Evolutionary conservation across 2,797 vertebrate genomes (phyloP).

Genomic region (Malacoctenus gilli): DNA sequence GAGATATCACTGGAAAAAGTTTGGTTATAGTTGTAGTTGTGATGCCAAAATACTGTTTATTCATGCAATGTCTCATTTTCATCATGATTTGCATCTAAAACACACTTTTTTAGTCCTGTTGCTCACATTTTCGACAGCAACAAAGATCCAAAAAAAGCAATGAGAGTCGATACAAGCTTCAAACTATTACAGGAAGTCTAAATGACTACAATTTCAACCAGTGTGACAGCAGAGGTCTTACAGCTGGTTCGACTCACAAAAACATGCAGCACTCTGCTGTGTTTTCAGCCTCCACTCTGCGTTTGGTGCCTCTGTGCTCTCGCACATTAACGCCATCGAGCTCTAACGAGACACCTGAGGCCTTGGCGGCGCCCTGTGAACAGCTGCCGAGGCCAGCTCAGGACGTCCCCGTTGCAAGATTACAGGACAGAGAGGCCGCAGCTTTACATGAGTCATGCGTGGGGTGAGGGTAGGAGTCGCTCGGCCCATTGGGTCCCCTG

Average conservation of each 20-base stretch:
- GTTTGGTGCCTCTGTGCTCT: constrained; percentile 21
- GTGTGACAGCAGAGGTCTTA: constrained; percentile 3
- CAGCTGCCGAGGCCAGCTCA: constrained; percentile 31
- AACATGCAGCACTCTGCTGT: constrained; percentile 6
- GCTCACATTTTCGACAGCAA: too few relatives aligned
- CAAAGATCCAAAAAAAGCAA: not conserved
- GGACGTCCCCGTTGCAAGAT: constrained; percentile 29
- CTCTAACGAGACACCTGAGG: constrained; percentile 42
- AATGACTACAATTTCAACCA: constrained; percentile 7
- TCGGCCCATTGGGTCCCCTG: constrained; percentile 11
- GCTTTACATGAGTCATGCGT: not conserved
- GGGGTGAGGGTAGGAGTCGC: constrained; percentile 2
- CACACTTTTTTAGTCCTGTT: too few relatives aligned
- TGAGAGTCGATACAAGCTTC: not conserved
- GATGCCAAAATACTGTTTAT: too few relatives aligned
- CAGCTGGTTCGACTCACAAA: constrained; percentile 31
- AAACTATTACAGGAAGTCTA: not conserved
- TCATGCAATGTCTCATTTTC: too few relatives aligned
- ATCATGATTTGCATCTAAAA: too few relatives aligned
- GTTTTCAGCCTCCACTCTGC: constrained; percentile 15
- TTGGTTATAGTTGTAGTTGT: too few relatives aligned
- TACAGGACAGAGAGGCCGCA: constrained; percentile 17
- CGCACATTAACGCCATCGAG: constrained; percentile 20
- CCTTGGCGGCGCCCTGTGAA: constrained; percentile 30
- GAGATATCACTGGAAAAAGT: too few relatives aligned